Evolutionary conservation across 2,888 invertebrate genomes (phyloP).

Genomic region (Aspidapion aeneum): DNA sequence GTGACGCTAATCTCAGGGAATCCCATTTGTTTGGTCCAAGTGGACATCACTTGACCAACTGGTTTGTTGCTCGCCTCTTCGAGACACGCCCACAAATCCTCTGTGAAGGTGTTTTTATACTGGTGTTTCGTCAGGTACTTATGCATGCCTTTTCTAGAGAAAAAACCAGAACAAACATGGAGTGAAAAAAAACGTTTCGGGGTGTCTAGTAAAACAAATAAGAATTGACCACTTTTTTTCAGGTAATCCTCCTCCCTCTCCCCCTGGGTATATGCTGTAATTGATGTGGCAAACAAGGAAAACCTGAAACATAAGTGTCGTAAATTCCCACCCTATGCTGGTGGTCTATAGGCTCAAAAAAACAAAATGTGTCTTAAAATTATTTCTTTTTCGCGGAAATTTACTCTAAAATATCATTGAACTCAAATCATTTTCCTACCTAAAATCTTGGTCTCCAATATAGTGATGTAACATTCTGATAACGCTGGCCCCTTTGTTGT

Average conservation of each 20-base stretch:
- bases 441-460: conserved; percentile 88
- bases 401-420: no score
- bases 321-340: no score
- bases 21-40: conserved; percentile 98
- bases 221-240: no score
- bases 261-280: no score
- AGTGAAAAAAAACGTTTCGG: no score
- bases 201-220: no score
- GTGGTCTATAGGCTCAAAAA: no score
- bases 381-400: no score
- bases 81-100: conserved; percentile 89
- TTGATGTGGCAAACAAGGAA: conserved; percentile 1
- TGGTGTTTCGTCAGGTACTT: conserved; percentile 81
- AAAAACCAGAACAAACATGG: neutral
- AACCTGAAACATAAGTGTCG: neutral
- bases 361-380: no score
- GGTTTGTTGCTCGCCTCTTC: conserved; percentile 88
- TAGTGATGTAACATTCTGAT: conserved; percentile 93
- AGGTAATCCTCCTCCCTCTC: no score
- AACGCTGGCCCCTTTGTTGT: conserved; percentile 92
- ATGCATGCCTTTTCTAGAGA: conserved; percentile 79
- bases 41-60: conserved; percentile 88
- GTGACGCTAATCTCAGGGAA: conserved; percentile 75
- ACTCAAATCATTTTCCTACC: no score
- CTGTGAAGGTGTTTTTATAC: conserved; percentile 89